phyloP scores from a whole-genome alignment of 1,140 invertebrate genomes.

The Gerris buenoi region DNA sequence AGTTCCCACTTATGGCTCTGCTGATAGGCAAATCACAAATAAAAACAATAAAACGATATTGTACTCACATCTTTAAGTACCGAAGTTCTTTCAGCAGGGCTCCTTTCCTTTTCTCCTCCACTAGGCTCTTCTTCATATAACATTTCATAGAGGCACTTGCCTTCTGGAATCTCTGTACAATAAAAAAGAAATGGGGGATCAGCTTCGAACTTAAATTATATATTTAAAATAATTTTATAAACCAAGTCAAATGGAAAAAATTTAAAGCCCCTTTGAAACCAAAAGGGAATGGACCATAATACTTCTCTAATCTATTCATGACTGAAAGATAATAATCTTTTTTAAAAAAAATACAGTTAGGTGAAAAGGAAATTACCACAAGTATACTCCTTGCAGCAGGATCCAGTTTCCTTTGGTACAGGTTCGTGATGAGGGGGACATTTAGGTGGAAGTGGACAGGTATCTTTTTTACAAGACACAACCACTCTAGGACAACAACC shows the following conservation, averaged over 20 bases:
- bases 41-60: too few relatives aligned
- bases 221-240: too few relatives aligned
- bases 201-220: too few relatives aligned
- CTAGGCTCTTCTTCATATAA: conserved; percentile 35
- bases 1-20: too few relatives aligned
- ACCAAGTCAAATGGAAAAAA: too few relatives aligned
- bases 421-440: conserved; percentile 42
- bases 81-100: neutral
- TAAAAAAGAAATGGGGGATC: too few relatives aligned
- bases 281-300: too few relatives aligned
- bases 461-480: conserved; percentile 40
- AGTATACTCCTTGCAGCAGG: conserved; percentile 46
- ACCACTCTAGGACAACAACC: conserved; percentile 51
- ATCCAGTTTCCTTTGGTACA: conserved; percentile 29
- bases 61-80: neutral
- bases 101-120: conserved; percentile 34
- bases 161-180: conserved; percentile 42
- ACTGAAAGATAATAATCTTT: too few relatives aligned
- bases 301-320: too few relatives aligned
- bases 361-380: conserved; percentile 53
- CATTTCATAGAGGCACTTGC: conserved; percentile 48
- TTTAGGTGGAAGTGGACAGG: conserved; percentile 38
- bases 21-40: too few relatives aligned
- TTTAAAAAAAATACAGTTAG: too few relatives aligned
- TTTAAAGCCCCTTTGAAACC: too few relatives aligned